A percentile compares a stretch with the other conserved stretches of the same genome.
Evolutionary conservation across 1,140 invertebrate species (phyloP).

Genomic region (Microplitis mediator): DNA sequence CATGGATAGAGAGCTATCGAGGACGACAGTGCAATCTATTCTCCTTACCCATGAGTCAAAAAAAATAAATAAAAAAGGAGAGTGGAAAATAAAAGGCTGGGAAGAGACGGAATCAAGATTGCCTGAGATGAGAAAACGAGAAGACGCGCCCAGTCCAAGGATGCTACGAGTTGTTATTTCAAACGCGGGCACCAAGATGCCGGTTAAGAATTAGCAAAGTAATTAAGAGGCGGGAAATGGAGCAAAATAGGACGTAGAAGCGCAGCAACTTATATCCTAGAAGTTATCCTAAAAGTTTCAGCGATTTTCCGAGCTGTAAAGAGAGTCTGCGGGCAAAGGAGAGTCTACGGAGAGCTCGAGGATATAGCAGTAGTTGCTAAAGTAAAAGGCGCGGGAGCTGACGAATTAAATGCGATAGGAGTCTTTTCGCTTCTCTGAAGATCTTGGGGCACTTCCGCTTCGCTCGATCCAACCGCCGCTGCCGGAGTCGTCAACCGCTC

Average conservation of each 20-base stretch:
- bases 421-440: not conserved
- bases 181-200: constrained; percentile 32
- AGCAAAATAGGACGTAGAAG: constrained; percentile 46
- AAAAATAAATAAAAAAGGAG: not conserved
- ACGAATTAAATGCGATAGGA: not conserved
- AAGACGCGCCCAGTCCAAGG: not conserved
- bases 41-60: not conserved
- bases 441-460: not conserved
- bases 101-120: constrained; percentile 14
- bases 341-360: too few species aligned
- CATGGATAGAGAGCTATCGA: constrained; percentile 10
- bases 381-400: too few species aligned
- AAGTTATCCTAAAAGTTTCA: too few species aligned
- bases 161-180: constrained; percentile 51
- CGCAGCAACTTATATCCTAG: constrained; percentile 40
- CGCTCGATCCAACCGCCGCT: too few species aligned
- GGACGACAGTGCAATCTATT: constrained; percentile 12
- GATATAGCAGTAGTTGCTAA: too few species aligned
- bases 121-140: constrained; percentile 16
- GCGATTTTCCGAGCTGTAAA: too few species aligned
- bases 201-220: constrained; percentile 55
- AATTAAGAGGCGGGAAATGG: constrained; percentile 56
- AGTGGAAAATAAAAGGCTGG: constrained; percentile 29
- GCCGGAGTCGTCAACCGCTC: not conserved
- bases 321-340: too few species aligned